Evolutionary conservation across 2,797 vertebrate genomes (phyloP).

Genomic region (Tolypeutes matacus): DNA sequence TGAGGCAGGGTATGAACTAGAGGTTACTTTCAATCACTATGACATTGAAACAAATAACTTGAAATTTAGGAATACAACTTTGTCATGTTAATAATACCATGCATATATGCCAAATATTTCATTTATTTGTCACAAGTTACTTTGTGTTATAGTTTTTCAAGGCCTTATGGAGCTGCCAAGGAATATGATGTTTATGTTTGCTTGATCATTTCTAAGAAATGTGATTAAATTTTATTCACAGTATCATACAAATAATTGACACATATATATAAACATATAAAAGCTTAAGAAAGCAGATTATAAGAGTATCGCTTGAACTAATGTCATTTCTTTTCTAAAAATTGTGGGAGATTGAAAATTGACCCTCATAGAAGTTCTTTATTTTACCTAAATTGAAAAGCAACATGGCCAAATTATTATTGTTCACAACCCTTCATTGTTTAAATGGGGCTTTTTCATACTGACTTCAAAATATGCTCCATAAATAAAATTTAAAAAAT

Average conservation of each 20-base stretch:
- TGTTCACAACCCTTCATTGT: neutral
- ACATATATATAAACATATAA: neutral
- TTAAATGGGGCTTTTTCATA: neutral
- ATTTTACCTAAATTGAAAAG: constrained; percentile 28
- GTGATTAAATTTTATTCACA: neutral
- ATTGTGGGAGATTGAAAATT: neutral
- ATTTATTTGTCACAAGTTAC: constrained; percentile 14
- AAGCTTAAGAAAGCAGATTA: neutral
- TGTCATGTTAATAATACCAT: neutral
- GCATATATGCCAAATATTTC: neutral
- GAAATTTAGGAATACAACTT: neutral
- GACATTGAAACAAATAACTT: neutral
- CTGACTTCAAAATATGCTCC: neutral
- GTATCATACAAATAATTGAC: neutral
- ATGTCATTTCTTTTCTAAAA: constrained; percentile 30
- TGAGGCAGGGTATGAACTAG: neutral
- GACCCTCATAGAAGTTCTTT: neutral
- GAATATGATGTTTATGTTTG: neutral
- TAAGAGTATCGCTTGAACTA: neutral
- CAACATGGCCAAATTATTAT: neutral
- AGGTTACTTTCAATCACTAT: neutral
- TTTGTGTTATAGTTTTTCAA: neutral
- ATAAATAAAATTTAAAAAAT: constrained; percentile 32
- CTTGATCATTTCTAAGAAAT: constrained; percentile 14
- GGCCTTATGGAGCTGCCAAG: neutral